Percentiles rank a stretch among this genome's conserved stretches.
phyloP scores from a whole-genome alignment of 2,797 vertebrate genomes.

The Odontamblyopus rebecca region DNA sequence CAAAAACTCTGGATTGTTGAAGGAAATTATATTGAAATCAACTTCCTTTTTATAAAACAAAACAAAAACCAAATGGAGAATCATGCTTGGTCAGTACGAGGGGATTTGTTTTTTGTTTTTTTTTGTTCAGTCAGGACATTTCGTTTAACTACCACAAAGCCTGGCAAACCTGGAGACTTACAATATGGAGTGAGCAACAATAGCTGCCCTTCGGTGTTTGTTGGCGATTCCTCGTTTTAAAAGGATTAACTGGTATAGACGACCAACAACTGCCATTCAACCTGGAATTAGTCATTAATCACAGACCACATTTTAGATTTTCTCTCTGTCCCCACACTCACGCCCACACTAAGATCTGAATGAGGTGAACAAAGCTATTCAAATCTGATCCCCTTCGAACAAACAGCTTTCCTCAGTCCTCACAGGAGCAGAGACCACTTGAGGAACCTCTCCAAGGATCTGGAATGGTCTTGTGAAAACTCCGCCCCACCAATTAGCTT shows the following conservation, averaged over 20 bases:
- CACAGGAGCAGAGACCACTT: slow-evolving; percentile 68
- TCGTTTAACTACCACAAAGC: slow-evolving; percentile 21
- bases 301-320: slow-evolving; percentile 68
- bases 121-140: neutral
- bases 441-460: slow-evolving; percentile 73
- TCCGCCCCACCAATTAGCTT: slow-evolving; percentile 72
- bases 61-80: no score
- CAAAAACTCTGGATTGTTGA: no score
- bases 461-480: slow-evolving; percentile 58
- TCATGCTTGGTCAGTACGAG: no score
- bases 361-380: slow-evolving; percentile 70
- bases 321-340: slow-evolving; percentile 54
- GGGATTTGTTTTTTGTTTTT: no score
- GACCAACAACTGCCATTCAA: slow-evolving; percentile 79
- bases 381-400: slow-evolving; percentile 71
- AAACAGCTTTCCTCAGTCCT: slow-evolving; percentile 74
- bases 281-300: slow-evolving; percentile 74
- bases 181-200: slow-evolving; percentile 54
- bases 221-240: slow-evolving; percentile 70
- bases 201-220: slow-evolving; percentile 61
- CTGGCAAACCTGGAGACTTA: slow-evolving; percentile 50
- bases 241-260: slow-evolving; percentile 79
- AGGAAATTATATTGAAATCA: no score
- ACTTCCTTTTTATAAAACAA: no score
- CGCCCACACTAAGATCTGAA: slow-evolving; percentile 69